Base-by-base conservation (phyloP, 2,797 vertebrate species). In the Allobates femoralis region DNA sequence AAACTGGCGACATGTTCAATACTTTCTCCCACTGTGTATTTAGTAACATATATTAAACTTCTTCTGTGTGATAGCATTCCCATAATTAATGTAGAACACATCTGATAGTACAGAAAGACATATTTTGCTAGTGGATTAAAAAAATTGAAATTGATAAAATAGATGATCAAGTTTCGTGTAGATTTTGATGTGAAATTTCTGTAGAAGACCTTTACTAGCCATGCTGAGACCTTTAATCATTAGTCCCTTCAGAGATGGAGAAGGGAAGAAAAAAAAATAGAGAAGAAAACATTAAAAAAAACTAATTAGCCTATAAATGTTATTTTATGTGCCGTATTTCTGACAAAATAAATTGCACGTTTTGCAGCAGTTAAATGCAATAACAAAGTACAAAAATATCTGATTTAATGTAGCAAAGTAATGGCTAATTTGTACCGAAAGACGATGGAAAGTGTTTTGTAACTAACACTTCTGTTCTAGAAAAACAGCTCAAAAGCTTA, bases 281-380 rank as follows among this genome's bases (percentile, higher is more conserved):
- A 18, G 15, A 34, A 30, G 55, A 41, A 15, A 8, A 53, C n/a
- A 76, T 53, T 16, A 18, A 66, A 19, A 28, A 30, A 51, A 53
- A 74, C 37, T 71, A 71, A 71, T 71, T 41, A 71, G 21, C 34
- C 69, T 50, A 15, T 50, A 74, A 74, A 74, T 41, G 5, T 46
- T 46, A 46, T 74, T 74, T 74, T 46, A 46, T 74, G 21, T 74
- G 23, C 23, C 2, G 3, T 74, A 50, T 74, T 46, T 74, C n/a
- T 50, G 69, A 50, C 3, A 12, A 26, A 46, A 15, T 26, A 1
- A 74, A 15, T 16, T 46, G 37, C 46, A 62, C 5, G 10, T 58
- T 62, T 26, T 62, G 55, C 32, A 62, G 11, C 30, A 26, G 1
- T 41, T 60, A 60, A 21, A 76, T 3, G n/a, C 15, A 58, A 56